Evolutionary conservation across 2,888 invertebrate species (phyloP).

Genomic region (Saturnia pavonia): DNA sequence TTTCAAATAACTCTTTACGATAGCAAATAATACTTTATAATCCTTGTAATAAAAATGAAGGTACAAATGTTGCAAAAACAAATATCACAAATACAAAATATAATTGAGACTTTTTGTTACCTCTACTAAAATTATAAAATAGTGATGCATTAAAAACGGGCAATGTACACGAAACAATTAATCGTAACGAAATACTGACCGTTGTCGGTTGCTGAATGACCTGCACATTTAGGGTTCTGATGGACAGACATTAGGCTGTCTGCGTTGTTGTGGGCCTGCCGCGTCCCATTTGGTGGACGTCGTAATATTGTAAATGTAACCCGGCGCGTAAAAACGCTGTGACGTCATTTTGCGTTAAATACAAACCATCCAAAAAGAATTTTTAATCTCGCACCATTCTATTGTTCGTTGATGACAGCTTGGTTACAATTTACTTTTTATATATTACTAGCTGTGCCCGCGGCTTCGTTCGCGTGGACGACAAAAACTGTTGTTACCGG

Average conservation of each 20-base stretch:
- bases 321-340: conserved; percentile 57
- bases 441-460: too few species aligned
- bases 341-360: conserved; percentile 57
- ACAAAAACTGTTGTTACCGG: too few species aligned
- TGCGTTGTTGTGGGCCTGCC: conserved; percentile 65
- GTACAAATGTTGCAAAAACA: neutral
- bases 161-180: conserved; percentile 38
- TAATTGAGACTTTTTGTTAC: neutral
- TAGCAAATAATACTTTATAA: neutral
- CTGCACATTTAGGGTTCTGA: conserved; percentile 77
- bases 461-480: too few species aligned
- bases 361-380: conserved; percentile 38
- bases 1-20: too few species aligned
- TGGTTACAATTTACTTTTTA: conserved; percentile 28
- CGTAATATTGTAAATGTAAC: conserved; percentile 75
- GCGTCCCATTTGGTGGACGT: conserved; percentile 70
- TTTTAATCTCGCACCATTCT: conserved; percentile 33
- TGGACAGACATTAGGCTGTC: conserved; percentile 79
- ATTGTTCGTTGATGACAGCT: conserved; percentile 28
- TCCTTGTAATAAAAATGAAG: neutral
- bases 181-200: conserved; percentile 21
- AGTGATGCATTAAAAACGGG: conserved; percentile 25
- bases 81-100: neutral
- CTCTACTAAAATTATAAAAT: neutral
- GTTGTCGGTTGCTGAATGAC: conserved; percentile 71